These are phyloP conservation scores for Perodicticus potto DNA, from an alignment of 2,797 vertebrate genomes.

Conservation along the genomic window DNA sequence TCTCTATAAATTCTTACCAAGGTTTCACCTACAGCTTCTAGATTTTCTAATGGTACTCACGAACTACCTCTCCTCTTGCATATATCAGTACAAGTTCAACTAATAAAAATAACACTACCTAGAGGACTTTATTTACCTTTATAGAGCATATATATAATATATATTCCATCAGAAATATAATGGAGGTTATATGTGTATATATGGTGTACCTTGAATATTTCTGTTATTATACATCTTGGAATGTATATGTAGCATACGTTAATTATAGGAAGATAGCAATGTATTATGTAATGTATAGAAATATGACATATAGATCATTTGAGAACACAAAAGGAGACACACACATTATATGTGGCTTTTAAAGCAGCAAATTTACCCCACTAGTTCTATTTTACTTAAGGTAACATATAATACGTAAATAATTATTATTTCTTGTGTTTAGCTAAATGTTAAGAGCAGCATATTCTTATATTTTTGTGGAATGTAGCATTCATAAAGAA, in stretches of 20 bases:
- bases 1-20: not conserved
- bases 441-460: not conserved
- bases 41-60: not conserved
- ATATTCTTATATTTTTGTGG: not conserved
- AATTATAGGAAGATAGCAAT: not conserved
- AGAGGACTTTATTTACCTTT: not conserved
- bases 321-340: not conserved
- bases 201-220: not conserved
- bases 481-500: not conserved
- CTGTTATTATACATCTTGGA: not conserved
- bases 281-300: not conserved
- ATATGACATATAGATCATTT: not conserved
- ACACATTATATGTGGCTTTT: not conserved
- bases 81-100: not conserved
- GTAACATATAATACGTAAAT: not conserved
- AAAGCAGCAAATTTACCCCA: conserved; percentile 9
- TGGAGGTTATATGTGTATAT: not conserved
- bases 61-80: not conserved
- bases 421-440: not conserved
- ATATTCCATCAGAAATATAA: not conserved
- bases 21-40: not conserved
- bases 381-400: not conserved
- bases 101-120: not conserved
- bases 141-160: not conserved
- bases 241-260: not conserved